phyloP scores from a whole-genome alignment of 1,140 invertebrate species.

The Vanessa atalanta region DNA sequence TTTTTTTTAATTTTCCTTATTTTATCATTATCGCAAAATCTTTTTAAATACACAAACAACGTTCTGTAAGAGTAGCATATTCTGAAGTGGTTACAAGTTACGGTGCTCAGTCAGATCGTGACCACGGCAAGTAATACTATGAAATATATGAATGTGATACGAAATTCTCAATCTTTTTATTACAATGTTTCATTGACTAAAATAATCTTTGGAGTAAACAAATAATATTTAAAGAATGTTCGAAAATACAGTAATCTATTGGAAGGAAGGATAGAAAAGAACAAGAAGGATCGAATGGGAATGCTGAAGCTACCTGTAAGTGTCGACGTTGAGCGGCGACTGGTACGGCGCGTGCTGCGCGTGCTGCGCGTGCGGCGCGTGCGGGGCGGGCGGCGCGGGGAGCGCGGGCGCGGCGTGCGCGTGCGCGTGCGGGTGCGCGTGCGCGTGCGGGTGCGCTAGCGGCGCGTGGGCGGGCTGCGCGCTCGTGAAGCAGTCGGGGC shows the following conservation, averaged over 20 bases:
- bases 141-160: too few relatives aligned
- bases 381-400: slow-evolving; percentile 17
- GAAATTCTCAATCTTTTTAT: neutral
- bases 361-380: slow-evolving; percentile 81
- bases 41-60: too few relatives aligned
- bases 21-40: too few relatives aligned
- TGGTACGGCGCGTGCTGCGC: slow-evolving; percentile 60
- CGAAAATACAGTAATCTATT: too few relatives aligned
- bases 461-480: slow-evolving; percentile 59
- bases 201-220: neutral
- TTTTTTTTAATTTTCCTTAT: too few relatives aligned
- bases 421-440: slow-evolving; percentile 37
- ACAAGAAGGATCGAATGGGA: too few relatives aligned
- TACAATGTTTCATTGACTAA: neutral
- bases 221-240: neutral
- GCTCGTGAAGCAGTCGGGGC: slow-evolving; percentile 81
- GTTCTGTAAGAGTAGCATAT: too few relatives aligned
- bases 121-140: too few relatives aligned
- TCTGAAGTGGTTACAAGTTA: too few relatives aligned
- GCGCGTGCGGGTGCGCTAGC: slow-evolving; percentile 16
- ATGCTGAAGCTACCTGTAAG: slow-evolving; percentile 54
- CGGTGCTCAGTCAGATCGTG: too few relatives aligned
- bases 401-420: slow-evolving; percentile 64
- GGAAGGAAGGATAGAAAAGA: too few relatives aligned
- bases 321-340: slow-evolving; percentile 66